Evolutionary conservation across 2,113 vertebrate genomes (phyloP).

Genomic region (Taxidea taxus): DNA sequence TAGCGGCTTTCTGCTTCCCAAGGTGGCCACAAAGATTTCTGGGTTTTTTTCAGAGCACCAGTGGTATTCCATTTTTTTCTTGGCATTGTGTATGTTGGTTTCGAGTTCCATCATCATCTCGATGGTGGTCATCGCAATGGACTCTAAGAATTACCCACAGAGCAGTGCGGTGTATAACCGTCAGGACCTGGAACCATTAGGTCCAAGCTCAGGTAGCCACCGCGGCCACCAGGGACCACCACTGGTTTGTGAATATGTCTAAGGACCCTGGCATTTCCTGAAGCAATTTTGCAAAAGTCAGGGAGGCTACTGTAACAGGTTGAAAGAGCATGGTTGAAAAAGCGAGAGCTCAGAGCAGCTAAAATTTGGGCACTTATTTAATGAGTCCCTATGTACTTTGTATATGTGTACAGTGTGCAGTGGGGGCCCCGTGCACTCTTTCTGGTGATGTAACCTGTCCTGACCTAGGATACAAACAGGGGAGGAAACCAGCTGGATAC

Average conservation of each 20-base stretch:
- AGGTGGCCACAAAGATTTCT: neutral
- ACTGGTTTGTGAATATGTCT: neutral
- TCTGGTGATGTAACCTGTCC: neutral
- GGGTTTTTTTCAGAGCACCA: neutral
- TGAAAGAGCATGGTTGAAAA: neutral
- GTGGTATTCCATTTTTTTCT: neutral
- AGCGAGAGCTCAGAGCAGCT: neutral
- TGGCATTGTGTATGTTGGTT: neutral
- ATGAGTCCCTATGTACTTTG: neutral
- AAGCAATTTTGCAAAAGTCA: neutral
- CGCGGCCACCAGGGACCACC: no score
- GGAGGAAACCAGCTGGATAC: neutral
- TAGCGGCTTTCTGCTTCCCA: neutral
- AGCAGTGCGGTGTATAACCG: neutral
- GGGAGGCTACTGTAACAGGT: neutral
- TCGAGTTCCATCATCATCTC: neutral
- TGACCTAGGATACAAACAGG: neutral
- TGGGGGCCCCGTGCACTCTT: neutral
- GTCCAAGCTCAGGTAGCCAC: neutral
- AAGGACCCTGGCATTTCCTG: neutral
- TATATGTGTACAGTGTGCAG: accelerated
- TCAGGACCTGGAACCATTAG: neutral
- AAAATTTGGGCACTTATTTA: neutral
- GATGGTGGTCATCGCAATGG: neutral
- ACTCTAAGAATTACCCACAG: neutral